Evolutionary conservation across 2,797 vertebrate genomes (phyloP), one percentile per base, ranked within the genome.

Genomic region (Betta splendens): DNA sequence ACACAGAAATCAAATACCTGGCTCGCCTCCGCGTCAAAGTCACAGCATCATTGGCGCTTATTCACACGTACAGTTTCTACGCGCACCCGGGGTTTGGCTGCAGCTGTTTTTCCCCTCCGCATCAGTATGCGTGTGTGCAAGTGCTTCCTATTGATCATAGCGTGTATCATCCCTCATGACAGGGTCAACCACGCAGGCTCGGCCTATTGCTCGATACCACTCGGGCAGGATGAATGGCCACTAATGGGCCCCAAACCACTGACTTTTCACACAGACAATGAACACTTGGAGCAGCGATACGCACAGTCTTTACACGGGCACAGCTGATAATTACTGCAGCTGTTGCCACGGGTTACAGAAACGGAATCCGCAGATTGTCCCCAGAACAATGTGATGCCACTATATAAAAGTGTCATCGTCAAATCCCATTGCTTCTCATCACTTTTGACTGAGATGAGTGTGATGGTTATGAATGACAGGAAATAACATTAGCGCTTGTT

Each of bases 141-240:
- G 52, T 9, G 18, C 25, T 43, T 55, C 7, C 20, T 12, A 13
- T 5, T 26, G 32, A 36, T 36, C 6, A 37, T 17, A 28, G n/a
- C n/a, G 28, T 22, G 28, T 40, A n/a, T 36, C 18, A 18, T 38
- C 10, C 16, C 5, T 37, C 7, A 42, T 18, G 4, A 58, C 11
- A 7, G 9, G 25, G 5, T 47, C 18, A 51, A 51, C 52, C 36
- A 46, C 28, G 21, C 29, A 21, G 31, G 33, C 54, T 43, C 17
- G 29, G 18, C 3, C 44, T 57, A 57, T 53, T 37, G 16, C 25
- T 61, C 11, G 39, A 2, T 42, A 37, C 53, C 8, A 46, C 50
- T 42, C 22, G 1, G 13, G 15, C n/a, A 16, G 16, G 11, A 33
- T 44, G 12, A 37, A 37, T 12, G 18, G 18, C 32, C 43, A 5